Percentiles rank a stretch among this genome's conserved stretches.
Evolutionary conservation across 1,140 invertebrate genomes (phyloP).

Genomic region (Zaprionus kolodkinae): DNA sequence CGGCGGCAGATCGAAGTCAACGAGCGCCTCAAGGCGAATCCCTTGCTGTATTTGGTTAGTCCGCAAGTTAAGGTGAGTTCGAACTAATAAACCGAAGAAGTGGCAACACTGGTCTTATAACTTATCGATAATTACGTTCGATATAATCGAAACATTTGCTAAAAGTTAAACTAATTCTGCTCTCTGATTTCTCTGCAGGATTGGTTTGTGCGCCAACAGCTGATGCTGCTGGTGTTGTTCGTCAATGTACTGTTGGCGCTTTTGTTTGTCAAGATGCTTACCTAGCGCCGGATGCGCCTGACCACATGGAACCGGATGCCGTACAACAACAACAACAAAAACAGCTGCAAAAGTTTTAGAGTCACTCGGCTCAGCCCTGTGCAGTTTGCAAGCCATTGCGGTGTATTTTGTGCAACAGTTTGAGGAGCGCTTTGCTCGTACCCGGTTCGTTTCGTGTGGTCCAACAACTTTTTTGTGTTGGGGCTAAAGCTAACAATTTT

Average conservation of each 20-base stretch:
- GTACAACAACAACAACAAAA: conserved; percentile 15
- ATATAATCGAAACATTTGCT: too few relatives aligned
- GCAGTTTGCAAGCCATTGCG: conserved; percentile 25
- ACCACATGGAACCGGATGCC: conserved; percentile 45
- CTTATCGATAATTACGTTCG: too few relatives aligned
- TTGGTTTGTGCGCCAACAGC: conserved; percentile 98
- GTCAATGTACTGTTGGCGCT: conserved; percentile 98
- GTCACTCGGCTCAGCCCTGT: conserved; percentile 12
- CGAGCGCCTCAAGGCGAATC: conserved; percentile 96
- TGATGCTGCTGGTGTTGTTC: conserved; percentile 97
- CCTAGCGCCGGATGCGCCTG: conserved; percentile 88
- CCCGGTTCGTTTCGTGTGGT: conserved; percentile 34
- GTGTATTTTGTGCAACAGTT: conserved; percentile 26
- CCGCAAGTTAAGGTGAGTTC: conserved; percentile 96
- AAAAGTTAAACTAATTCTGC: background rate
- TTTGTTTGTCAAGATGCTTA: conserved; percentile 98
- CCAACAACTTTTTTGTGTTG: conserved; percentile 38
- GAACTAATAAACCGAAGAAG: background rate
- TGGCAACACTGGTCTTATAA: too few relatives aligned
- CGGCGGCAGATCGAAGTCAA: conserved; percentile 95
- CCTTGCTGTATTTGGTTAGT: conserved; percentile 97
- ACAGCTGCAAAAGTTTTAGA: conserved; percentile 17
- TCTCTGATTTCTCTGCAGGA: conserved; percentile 87
- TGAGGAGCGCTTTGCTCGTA: background rate
- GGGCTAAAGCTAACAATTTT: conserved; percentile 65